Conservation (phyloP, 2,888 invertebrate species). For the Priocnemis perturbator region DNA sequence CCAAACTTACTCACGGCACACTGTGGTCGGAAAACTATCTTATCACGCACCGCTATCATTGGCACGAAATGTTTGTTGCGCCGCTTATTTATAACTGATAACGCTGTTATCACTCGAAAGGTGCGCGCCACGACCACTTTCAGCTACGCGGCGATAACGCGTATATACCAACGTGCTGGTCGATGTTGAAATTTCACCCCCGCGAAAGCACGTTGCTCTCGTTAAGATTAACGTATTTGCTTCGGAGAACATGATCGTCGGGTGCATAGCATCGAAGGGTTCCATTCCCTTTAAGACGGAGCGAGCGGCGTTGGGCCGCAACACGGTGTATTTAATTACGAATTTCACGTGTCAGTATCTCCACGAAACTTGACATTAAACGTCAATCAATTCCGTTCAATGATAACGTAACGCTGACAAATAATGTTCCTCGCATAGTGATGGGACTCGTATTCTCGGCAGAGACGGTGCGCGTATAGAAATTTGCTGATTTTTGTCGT, state of each 20-base stretch:
- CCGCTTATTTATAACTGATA: slow-evolving; percentile 55
- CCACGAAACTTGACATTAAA: too few relatives aligned
- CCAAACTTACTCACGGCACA: not conserved
- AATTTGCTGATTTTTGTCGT: too few relatives aligned
- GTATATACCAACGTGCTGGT: not conserved
- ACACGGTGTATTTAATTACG: too few relatives aligned
- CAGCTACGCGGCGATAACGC: slow-evolving; percentile 22
- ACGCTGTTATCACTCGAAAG: slow-evolving; percentile 43
- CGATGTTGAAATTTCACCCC: slow-evolving; percentile 1
- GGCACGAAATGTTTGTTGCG: slow-evolving; percentile 38
- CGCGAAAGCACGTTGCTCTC: not conserved
- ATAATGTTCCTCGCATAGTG: too few relatives aligned
- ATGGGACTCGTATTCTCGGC: too few relatives aligned
- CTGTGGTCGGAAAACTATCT: slow-evolving; percentile 33
- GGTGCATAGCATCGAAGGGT: not conserved
- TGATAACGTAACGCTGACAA: too few relatives aligned
- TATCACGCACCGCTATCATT: slow-evolving; percentile 47
- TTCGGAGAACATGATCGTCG: slow-evolving; percentile 3
- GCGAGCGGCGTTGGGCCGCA: not conserved
- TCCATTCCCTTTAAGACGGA: slow-evolving; percentile 22
- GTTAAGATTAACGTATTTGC: not conserved
- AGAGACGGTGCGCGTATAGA: too few relatives aligned
- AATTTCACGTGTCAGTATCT: too few relatives aligned
- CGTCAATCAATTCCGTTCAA: too few relatives aligned
- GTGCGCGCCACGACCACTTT: slow-evolving; percentile 25